These are phyloP conservation scores for Brachionus rotundiformis DNA, from an alignment of 1,140 invertebrate species.

Conservation along the genomic window DNA sequence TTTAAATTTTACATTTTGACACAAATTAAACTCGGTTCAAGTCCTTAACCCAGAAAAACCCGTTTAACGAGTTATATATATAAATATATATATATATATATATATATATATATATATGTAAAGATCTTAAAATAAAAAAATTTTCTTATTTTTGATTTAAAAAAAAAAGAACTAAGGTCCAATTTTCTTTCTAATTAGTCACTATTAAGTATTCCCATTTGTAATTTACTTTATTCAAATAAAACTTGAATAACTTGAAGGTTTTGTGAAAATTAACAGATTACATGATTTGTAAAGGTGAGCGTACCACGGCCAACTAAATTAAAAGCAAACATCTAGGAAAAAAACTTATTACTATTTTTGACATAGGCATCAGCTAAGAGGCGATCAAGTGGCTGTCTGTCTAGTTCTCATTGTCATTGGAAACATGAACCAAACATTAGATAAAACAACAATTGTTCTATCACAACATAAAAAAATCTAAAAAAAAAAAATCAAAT, in stretches of 20 bases:
- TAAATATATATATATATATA: no score
- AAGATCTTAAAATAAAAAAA: no score
- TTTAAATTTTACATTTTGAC: background rate
- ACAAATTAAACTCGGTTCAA: background rate
- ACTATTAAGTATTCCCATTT: background rate
- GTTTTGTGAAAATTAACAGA: no score
- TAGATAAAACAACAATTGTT: background rate
- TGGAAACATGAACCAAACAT: background rate
- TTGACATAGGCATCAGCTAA: background rate
- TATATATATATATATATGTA: no score
- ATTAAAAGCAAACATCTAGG: no score
- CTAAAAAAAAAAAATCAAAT: background rate
- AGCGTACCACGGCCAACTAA: no score
- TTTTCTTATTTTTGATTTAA: no score
- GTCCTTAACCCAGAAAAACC: constrained; percentile 4
- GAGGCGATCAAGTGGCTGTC: background rate
- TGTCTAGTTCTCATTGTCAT: background rate
- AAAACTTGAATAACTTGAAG: background rate
- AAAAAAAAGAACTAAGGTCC: background rate
- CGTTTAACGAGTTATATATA: background rate
- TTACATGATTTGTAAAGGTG: no score
- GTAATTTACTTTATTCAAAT: background rate
- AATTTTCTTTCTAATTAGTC: background rate
- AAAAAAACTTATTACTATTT: no score
- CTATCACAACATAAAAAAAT: background rate